phyloP scores from a whole-genome alignment of 2,113 vertebrate species.

The Ptychochromis oligacanthus region DNA sequence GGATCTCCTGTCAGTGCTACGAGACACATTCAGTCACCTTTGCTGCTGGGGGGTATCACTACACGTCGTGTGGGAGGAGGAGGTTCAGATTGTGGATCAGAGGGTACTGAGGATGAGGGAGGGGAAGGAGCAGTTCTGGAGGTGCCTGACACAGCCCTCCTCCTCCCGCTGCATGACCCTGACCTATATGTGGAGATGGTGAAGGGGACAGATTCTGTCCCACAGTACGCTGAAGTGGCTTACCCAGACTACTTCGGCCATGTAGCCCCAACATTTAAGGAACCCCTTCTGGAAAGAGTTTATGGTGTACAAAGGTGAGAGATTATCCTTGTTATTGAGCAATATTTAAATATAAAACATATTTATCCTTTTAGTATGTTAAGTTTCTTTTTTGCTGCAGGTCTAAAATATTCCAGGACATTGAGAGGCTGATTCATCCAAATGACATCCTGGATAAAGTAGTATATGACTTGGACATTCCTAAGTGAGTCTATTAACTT shows the following conservation, averaged over 20 bases:
- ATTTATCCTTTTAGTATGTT: background rate
- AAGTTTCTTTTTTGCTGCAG: conserved; percentile 71
- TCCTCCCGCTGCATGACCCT: conserved; percentile 90
- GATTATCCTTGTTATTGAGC: background rate
- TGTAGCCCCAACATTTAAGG: conserved; percentile 88
- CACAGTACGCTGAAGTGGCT: conserved; percentile 92
- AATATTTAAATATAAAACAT: background rate
- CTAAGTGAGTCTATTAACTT: conserved; percentile 82
- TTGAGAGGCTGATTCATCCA: conserved; percentile 96
- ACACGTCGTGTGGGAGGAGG: conserved; percentile 59
- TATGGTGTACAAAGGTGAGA: conserved; percentile 96
- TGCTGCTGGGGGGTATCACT: conserved; percentile 64
- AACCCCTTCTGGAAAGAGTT: conserved; percentile 91
- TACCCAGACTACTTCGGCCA: conserved; percentile 99
- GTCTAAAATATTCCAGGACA: conserved; percentile 97
- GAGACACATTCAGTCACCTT: conserved; percentile 67
- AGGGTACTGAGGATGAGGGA: conserved; percentile 88
- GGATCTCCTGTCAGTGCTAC: conserved; percentile 48
- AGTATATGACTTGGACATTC: conserved; percentile 93
- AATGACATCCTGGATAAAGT: conserved; percentile 94
- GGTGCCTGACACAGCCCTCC: conserved; percentile 81
- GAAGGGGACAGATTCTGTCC: conserved; percentile 90
- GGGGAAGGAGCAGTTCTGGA: conserved; percentile 82
- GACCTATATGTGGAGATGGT: conserved; percentile 95
- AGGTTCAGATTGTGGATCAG: conserved; percentile 79